Percentiles rank a stretch among this genome's conserved stretches.
Evolutionary conservation across 2,888 invertebrate genomes (phyloP).

Genomic region (Heliconius ethilla): DNA sequence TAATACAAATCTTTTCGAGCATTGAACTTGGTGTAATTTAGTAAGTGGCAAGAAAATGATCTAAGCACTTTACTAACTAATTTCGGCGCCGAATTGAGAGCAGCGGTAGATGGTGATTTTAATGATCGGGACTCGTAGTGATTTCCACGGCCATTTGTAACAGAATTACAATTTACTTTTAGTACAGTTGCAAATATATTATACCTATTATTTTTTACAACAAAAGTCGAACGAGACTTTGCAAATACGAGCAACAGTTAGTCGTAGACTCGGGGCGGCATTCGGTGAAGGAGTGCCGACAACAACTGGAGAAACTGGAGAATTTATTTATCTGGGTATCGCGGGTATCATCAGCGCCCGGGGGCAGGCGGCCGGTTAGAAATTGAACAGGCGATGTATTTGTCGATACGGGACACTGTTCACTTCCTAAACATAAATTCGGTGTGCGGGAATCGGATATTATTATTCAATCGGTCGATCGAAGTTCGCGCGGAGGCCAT

Average conservation of each 20-base stretch:
- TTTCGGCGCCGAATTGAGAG: constrained; percentile 65
- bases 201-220: neutral
- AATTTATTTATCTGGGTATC: constrained; percentile 74
- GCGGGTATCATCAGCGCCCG: constrained; percentile 67
- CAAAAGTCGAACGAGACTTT: neutral
- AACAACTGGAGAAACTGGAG: constrained; percentile 60
- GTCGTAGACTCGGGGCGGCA: constrained; percentile 54
- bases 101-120: constrained; percentile 60
- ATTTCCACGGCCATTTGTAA: constrained; percentile 35
- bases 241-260: constrained; percentile 61
- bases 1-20: constrained; percentile 73
- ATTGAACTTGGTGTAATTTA: constrained; percentile 75
- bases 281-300: constrained; percentile 58
- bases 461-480: constrained; percentile 82
- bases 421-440: constrained; percentile 81
- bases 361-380: constrained; percentile 63
- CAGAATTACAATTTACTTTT: constrained; percentile 13
- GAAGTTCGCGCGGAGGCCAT: constrained; percentile 79
- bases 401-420: constrained; percentile 76
- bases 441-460: constrained; percentile 80
- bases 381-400: constrained; percentile 69
- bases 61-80: constrained; percentile 64
- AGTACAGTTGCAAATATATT: constrained; percentile 7
- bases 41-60: constrained; percentile 67
- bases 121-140: constrained; percentile 61